Evolutionary conservation across 2,797 vertebrate genomes (phyloP).

Genomic region (Glossophaga mutica): DNA sequence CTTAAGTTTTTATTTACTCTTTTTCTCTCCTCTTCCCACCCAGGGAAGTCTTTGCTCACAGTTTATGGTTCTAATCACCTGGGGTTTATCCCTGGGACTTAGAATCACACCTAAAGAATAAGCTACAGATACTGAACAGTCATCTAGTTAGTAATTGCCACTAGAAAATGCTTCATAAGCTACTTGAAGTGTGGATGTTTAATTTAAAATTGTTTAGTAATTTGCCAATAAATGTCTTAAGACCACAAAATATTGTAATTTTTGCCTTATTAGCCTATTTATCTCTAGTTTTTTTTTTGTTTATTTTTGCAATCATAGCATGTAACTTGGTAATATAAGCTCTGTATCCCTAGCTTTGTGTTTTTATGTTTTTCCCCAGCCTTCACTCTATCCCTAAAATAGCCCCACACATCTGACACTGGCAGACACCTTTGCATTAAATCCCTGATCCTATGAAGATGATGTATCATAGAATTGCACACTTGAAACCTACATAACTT

Average conservation of each 20-base stretch:
- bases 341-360: neutral
- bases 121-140: neutral
- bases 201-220: neutral
- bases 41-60: constrained; percentile 10
- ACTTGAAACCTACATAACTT: neutral
- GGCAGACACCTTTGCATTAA: constrained; percentile 18
- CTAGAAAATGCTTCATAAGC: neutral
- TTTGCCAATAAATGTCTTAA: neutral
- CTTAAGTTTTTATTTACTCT: constrained; percentile 29
- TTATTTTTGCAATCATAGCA: neutral
- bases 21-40: neutral
- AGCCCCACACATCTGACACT: neutral
- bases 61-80: constrained; percentile 37
- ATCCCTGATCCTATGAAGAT: neutral
- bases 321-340: neutral
- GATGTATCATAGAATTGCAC: neutral
- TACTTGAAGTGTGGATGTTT: constrained; percentile 16
- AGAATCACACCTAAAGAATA: constrained; percentile 26
- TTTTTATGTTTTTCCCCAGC: neutral
- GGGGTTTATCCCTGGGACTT: constrained; percentile 18
- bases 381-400: constrained; percentile 17
- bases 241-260: neutral
- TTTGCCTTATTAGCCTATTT: neutral
- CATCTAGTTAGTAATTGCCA: neutral
- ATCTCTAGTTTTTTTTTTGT: neutral